Evolutionary conservation across 2,888 invertebrate species (phyloP).

Genomic region (Peribatodes rhomboidaria): DNA sequence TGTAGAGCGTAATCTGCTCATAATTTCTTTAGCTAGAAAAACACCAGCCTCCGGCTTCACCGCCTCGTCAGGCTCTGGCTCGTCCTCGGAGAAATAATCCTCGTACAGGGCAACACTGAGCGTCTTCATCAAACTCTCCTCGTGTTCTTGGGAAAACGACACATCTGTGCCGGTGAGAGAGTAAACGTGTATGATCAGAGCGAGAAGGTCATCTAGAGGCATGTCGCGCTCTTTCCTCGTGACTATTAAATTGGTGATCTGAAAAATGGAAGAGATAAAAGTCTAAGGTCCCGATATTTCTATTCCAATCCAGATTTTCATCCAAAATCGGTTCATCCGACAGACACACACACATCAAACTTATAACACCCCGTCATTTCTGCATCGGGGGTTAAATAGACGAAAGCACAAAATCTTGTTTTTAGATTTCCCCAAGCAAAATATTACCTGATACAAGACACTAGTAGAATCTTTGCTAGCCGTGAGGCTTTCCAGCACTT

Average conservation of each 20-base stretch:
- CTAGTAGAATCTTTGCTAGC: conserved; percentile 86
- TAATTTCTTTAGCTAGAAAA: conserved; percentile 61
- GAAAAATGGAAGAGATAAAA: conserved; percentile 41
- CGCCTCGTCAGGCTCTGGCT: conserved; percentile 49
- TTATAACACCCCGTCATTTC: too few relatives aligned
- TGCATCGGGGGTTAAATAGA: too few relatives aligned
- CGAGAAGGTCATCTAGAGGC: conserved; percentile 86
- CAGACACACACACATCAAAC: too few relatives aligned
- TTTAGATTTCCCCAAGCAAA: too few relatives aligned
- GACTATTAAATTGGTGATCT: conserved; percentile 87
- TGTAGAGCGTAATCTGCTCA: conserved; percentile 70
- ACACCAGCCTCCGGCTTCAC: conserved; percentile 69
- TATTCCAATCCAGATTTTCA: too few relatives aligned
- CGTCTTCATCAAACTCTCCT: conserved; percentile 77
- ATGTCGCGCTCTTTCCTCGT: conserved; percentile 83
- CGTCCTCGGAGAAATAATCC: conserved; percentile 75
- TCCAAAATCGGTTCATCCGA: too few relatives aligned
- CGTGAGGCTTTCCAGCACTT: conserved; percentile 85
- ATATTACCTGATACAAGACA: conserved; percentile 80
- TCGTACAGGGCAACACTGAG: conserved; percentile 86
- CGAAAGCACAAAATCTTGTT: too few relatives aligned
- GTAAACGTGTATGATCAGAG: conserved; percentile 87
- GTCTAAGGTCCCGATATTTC: too few relatives aligned
- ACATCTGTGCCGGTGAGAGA: conserved; percentile 87
- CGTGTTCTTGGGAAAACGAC: conserved; percentile 82